Conservation (phyloP, 2,113 vertebrate species). For the Chaetops frenatus region DNA sequence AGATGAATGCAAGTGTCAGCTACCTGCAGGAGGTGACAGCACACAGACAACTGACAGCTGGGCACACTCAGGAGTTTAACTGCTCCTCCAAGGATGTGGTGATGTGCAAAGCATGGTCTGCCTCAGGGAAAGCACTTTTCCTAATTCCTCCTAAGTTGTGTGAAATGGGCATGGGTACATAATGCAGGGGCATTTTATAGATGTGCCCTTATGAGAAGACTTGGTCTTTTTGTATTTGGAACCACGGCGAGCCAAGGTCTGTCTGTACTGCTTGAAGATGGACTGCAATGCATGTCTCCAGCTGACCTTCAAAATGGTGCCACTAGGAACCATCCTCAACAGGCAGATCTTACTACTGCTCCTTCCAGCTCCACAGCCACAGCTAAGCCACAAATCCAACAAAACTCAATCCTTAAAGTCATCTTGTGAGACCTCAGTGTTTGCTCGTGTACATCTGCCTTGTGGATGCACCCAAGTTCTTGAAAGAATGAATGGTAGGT, state of each 20-base stretch:
- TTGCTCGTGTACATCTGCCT: fast-evolving
- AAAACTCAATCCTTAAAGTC: not conserved
- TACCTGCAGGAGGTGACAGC: not conserved
- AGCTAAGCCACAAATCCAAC: not conserved
- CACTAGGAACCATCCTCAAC: not conserved
- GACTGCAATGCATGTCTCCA: not conserved
- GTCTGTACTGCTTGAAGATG: not conserved
- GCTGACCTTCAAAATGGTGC: not conserved
- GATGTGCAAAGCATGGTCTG: not conserved
- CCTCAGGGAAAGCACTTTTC: not conserved
- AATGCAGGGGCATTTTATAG: not conserved
- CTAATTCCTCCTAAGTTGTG: not conserved
- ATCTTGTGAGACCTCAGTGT: not conserved
- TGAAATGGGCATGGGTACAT: not conserved
- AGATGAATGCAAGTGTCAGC: not conserved
- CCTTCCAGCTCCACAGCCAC: not conserved
- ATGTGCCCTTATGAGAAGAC: not conserved
- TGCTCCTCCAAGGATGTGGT: not conserved
- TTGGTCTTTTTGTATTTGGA: not conserved
- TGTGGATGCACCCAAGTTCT: not conserved
- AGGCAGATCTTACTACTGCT: not conserved
- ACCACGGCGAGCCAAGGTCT: not conserved
- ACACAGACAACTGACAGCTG: not conserved
- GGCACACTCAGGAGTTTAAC: not conserved
- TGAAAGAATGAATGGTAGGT: not conserved